Evolutionary conservation across 2,888 invertebrate species (phyloP), one percentile per base, ranked within the genome.

Genomic region (Agrotis clavis): DNA sequence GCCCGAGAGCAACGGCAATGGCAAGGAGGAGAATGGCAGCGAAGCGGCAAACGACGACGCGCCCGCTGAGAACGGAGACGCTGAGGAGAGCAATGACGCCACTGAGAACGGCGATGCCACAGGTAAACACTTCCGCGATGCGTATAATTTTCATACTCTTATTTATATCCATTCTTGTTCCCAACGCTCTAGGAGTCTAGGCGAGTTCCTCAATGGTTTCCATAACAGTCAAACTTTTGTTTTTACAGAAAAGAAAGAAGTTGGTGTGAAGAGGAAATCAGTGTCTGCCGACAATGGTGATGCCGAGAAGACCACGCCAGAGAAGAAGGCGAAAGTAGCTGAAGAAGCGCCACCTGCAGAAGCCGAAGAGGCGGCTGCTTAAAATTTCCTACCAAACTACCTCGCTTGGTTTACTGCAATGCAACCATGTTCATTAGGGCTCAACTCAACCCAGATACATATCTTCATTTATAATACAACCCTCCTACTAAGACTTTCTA

Each of bases 211-310:
- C 1, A 57, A 30, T 53, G 19, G 25, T 76, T 57, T 66, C 1
- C 11, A 13, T 70, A 77, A 70, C 35, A 51, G 14, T 45, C 7
- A 18, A 47, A 41, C 18, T 51, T 74, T 74, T 71, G n/a, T 60
- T 68, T 41, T 95, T 94, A 84, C 94, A 95, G 95, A 96, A 89
- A 94, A 93, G 90, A 95, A 94, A 89, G 96, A 96, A 74, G 93
- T 96, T 68, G 96, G 97, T 82, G 97, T 97, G 90, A 97, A 98
- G 94, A 97, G 98, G 97, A 98, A 98, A 97, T 98, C 98, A 68
- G 96, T 96, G 25, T 95, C 97, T 16, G 96, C 94, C 5, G 95
- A 96, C 79, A 95, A 95, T 56, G 97, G 96, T 66, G 97, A 97
- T 62, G 94, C 94, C 14, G 97, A 97, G 80, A 97, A 97, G 84